Evolutionary conservation across 2,113 vertebrate species (phyloP).

Genomic region (Zingel zingel): DNA sequence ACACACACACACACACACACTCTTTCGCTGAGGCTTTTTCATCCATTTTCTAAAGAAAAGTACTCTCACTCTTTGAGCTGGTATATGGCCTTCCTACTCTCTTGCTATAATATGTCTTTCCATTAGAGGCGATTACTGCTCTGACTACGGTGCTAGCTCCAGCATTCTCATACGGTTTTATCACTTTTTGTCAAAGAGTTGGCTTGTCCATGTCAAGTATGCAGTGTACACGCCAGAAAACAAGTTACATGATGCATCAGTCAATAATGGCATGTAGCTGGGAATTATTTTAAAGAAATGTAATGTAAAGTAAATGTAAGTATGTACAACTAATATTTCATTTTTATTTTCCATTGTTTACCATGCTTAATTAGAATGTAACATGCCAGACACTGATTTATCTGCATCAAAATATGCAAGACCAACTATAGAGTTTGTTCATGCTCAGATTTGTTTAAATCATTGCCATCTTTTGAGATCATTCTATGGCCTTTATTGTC

Average conservation of each 20-base stretch:
- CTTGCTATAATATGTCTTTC: conserved; percentile 78
- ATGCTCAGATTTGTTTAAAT: conserved; percentile 12
- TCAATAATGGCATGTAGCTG: conserved; percentile 16
- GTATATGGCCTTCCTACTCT: conserved; percentile 74
- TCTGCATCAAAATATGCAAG: neutral
- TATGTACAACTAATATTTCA: neutral
- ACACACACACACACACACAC: neutral
- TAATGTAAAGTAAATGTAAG: too few species aligned
- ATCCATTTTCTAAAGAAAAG: conserved; percentile 74
- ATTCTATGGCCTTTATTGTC: conserved; percentile 3
- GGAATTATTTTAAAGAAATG: neutral
- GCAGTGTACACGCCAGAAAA: conserved; percentile 62
- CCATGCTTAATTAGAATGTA: neutral
- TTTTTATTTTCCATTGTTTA: neutral
- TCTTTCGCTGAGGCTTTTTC: conserved; percentile 56
- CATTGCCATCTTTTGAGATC: neutral
- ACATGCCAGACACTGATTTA: conserved; percentile 14
- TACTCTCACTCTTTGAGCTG: conserved; percentile 72
- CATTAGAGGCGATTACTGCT: conserved; percentile 80
- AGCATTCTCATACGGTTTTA: conserved; percentile 67
- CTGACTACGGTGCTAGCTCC: conserved; percentile 49
- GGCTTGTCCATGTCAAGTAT: conserved; percentile 68
- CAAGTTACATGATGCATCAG: conserved; percentile 61
- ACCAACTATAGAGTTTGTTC: neutral
- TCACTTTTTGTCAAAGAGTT: conserved; percentile 72